Percentiles rank a stretch among this genome's conserved stretches.
These are phyloP conservation scores for Trichosurus vulpecula DNA, from an alignment of 2,797 vertebrate species.

Conservation along the genomic window DNA sequence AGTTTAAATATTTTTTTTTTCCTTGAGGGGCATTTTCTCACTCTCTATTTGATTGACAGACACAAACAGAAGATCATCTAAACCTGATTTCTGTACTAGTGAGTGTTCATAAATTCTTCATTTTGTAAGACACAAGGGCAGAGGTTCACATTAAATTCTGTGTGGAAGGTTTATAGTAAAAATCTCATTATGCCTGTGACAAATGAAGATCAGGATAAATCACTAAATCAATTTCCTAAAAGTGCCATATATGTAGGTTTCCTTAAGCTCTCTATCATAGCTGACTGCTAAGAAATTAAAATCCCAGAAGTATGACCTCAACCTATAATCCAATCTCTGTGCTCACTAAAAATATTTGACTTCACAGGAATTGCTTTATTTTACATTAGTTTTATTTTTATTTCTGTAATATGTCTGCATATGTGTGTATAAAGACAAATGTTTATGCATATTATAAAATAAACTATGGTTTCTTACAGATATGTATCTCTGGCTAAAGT, in stretches of 20 bases:
- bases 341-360: background rate
- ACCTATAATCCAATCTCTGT: conserved; percentile 21
- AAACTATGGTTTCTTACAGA: too few species aligned
- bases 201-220: conserved; percentile 57
- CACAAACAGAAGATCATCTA: background rate
- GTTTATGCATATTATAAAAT: too few species aligned
- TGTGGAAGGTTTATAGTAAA: conserved; percentile 48
- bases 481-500: too few species aligned
- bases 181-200: conserved; percentile 19
- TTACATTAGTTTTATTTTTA: background rate
- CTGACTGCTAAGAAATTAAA: conserved; percentile 42
- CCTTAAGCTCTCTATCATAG: conserved; percentile 41
- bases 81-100: background rate
- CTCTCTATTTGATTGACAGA: background rate
- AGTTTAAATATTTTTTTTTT: conserved; percentile 11
- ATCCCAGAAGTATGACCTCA: conserved; percentile 4
- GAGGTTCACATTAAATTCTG: conserved; percentile 30
- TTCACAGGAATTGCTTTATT: conserved; percentile 1
- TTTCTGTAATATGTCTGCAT: too few species aligned
- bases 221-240: conserved; percentile 45
- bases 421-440: too few species aligned
- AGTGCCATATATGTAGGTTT: conserved; percentile 18
- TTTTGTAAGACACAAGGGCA: background rate
- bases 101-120: background rate
- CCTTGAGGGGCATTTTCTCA: fast-evolving